Evolutionary conservation across 2,888 invertebrate species (phyloP).

Genomic region (Cephus spinipes): DNA sequence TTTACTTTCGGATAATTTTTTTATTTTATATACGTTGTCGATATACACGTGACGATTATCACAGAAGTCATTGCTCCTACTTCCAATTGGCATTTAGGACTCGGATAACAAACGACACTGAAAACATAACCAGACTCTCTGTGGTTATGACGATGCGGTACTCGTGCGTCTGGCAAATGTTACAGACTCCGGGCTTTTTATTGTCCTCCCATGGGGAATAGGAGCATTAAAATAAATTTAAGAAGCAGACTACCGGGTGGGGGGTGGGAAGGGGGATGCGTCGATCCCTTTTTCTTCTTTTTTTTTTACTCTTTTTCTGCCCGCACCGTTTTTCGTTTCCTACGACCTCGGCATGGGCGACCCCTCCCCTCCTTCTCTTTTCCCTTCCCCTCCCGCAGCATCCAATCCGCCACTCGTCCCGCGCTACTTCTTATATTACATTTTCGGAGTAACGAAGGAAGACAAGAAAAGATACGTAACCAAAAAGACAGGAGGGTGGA

Average conservation of each 20-base stretch:
- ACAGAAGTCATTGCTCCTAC: neutral
- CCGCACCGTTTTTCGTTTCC: neutral
- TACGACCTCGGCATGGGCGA: neutral
- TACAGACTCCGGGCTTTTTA: slow-evolving; percentile 17
- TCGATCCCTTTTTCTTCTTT: neutral
- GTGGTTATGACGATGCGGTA: neutral
- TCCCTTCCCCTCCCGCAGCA: neutral
- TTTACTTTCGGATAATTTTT: too few species aligned
- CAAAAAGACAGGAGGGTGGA: neutral
- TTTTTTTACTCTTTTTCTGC: neutral
- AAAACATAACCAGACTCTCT: neutral
- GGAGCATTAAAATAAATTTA: slow-evolving; percentile 23
- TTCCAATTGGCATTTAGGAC: neutral
- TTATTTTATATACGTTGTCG: too few species aligned
- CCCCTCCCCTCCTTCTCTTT: neutral
- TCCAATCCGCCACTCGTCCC: slow-evolving; percentile 2
- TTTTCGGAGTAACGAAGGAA: slow-evolving; percentile 5
- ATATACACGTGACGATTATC: neutral
- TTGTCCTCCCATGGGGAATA: slow-evolving; percentile 8
- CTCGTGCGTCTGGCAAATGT: slow-evolving; percentile 21
- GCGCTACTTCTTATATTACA: slow-evolving; percentile 16
- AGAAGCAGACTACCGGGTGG: neutral
- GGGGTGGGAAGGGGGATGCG: neutral
- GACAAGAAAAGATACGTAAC: neutral
- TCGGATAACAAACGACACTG: neutral